Conservation (phyloP, 2,888 invertebrate species). For the Catocala fraxini region DNA sequence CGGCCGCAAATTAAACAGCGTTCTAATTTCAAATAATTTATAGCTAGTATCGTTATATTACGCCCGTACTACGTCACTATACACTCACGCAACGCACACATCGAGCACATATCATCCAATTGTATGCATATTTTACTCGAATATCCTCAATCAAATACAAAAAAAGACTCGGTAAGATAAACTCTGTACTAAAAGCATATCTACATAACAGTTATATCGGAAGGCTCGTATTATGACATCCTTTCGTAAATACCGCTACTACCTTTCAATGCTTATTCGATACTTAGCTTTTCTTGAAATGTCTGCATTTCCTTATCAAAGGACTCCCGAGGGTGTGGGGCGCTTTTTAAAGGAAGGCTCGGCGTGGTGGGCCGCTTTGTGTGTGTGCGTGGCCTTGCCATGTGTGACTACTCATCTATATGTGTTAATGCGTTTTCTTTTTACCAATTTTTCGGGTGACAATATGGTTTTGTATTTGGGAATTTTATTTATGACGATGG, state of each 20-base stretch:
- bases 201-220: slow-evolving; percentile 43
- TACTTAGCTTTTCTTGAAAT: slow-evolving; percentile 86
- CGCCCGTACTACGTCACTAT: not conserved
- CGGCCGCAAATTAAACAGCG: slow-evolving; percentile 1
- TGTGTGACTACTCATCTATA: slow-evolving; percentile 85
- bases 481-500: slow-evolving; percentile 4
- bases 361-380: slow-evolving; percentile 55
- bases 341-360: slow-evolving; percentile 74
- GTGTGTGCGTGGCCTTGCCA: slow-evolving; percentile 67
- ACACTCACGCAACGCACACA: not conserved
- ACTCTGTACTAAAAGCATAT: slow-evolving; percentile 31
- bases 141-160: slow-evolving; percentile 16
- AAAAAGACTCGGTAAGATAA: slow-evolving; percentile 19
- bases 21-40: slow-evolving; percentile 1
- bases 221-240: slow-evolving; percentile 67
- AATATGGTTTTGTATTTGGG: slow-evolving; percentile 21
- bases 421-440: slow-evolving; percentile 88
- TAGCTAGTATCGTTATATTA: too few species aligned
- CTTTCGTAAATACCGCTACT: slow-evolving; percentile 72
- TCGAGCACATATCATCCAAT: not conserved
- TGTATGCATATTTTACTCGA: slow-evolving; percentile 3
- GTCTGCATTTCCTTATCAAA: slow-evolving; percentile 88
- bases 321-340: slow-evolving; percentile 74
- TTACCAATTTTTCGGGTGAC: slow-evolving; percentile 85
- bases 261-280: slow-evolving; percentile 77